Evolutionary conservation across 2,113 vertebrate species (phyloP), one percentile per base, ranked within the genome.

Genomic region (Phocoena sinus): DNA sequence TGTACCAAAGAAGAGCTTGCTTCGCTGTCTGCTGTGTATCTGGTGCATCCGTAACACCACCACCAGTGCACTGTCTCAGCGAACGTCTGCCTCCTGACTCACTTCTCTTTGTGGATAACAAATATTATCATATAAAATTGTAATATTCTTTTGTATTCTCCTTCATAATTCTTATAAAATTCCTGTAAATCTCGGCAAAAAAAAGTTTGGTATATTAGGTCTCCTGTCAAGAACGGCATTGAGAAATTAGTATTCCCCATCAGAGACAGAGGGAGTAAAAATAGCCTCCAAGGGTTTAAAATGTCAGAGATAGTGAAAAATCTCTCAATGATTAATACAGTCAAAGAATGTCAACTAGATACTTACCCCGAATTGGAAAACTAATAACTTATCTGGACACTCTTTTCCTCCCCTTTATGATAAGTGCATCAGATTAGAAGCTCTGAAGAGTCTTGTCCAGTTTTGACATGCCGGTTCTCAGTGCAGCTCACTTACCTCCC

Each of bases 201-300:
- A 71, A 77, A 94, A 70, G 5, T 50, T 89, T 67, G 47, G 18
- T 67, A 31, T 93, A 31, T 93, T 89, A 47, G 15, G 41, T 58
- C 31, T 85, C 31, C 53, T 77, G 23, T 91, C 77, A 95, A 77
- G 67, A 95, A 89, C 28, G 38, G n/a, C 67, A 89, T 58, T 56
- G 71, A 91, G 73, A 96, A 82, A 89, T 56, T 23, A 90, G 58
- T 63, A 62, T 86, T 97, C 53, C 77, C 15, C 44, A 28, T 92
- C 76, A 94, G 65, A 96, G 80, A 81, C 20, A 15, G 8, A 44
- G 41, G 65, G 20, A 80, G 67, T 81, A 41, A 77, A 91, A 73
- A 80, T 84, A 68, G 18, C 7, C 80, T 90, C 28, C 9, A 20
- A 31, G 41, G 67, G 18, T 68, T 91, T 81, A 65, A 89, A 73